Base-by-base conservation (phyloP, 2,888 invertebrate genomes). In the Argyresthia goedartella region DNA sequence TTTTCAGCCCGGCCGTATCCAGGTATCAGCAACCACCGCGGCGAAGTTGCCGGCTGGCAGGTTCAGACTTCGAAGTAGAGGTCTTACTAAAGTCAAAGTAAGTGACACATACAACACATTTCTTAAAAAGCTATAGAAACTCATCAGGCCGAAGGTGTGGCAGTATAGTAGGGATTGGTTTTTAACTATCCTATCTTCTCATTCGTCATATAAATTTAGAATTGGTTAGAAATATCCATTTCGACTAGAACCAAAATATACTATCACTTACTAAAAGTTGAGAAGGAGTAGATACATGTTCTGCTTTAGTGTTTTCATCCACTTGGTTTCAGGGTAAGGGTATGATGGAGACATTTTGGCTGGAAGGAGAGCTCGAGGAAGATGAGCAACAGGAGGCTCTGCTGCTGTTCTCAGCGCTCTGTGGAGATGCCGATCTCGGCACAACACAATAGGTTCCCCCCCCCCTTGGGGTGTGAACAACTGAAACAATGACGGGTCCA, bases 341-440 rank as follows among this genome's bases (percentile, higher is more conserved):
- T 36, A 90, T 92, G 68, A 95, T 96, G 95, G 91, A 93, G 69
- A 95, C 95, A 0, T 94, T 90, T 73, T 95, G 94, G 94, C 71
- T 95, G 52, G 86, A 89, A 61, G 89, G 89, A 4, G 91, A 91
- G 66, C 73, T 89, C 36, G 87, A 87, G 52, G 81, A 84, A 50
- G 81, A 82, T 34, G 75, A 75, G 39, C 81, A 80, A 55, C 73
- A 80, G 36, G 84, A 86, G 51, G 85, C 81, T 0, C 55, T 85
- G 47, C 75, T 81, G 51, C 60, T 81, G 36, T 79, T 85, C 56
- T 80, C 84, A 0, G 63, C 65, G 1, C 62, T 86, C 8, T 82
- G 73, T 56, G 84, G 79, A 13, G 80, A 81, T 6, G 56, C 75
- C 13, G 74, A 66, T 25, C 25, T 7, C 41, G 1, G 11, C 6